A percentile compares a stretch with the other conserved stretches of the same genome.
These are phyloP conservation scores for Nomia melanderi DNA, from an alignment of 1,140 invertebrate species.

Conservation along the genomic window DNA sequence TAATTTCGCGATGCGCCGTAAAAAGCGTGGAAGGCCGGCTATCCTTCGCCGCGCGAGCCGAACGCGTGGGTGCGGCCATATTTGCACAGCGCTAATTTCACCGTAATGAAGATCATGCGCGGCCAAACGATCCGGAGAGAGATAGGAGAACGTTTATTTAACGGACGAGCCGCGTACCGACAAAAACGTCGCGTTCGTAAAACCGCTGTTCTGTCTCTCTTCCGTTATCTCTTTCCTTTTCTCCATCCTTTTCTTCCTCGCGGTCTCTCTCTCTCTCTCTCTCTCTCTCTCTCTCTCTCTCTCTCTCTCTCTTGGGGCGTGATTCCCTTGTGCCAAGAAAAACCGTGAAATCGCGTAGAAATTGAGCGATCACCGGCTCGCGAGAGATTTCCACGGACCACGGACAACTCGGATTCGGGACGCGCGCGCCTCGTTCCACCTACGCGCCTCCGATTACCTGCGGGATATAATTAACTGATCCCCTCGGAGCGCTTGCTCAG, in stretches of 20 bases:
- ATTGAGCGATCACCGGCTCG: conserved; percentile 17
- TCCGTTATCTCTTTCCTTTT: no score
- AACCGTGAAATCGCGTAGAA: conserved; percentile 43
- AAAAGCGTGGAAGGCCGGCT: conserved; percentile 24
- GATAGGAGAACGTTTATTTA: conserved; percentile 35
- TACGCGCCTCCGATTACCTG: neutral
- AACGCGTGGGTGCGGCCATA: conserved; percentile 47
- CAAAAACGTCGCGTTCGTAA: neutral
- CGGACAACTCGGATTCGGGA: neutral
- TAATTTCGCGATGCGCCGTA: conserved; percentile 41
- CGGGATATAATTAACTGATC: neutral
- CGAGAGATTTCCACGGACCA: conserved; percentile 13
- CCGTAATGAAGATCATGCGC: conserved; percentile 60
- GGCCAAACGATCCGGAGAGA: conserved; percentile 42
- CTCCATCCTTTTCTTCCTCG: no score
- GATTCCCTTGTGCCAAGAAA: conserved; percentile 46
- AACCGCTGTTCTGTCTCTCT: no score
- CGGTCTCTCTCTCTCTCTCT: no score
- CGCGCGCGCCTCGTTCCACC: neutral
- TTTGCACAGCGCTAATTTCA: conserved; percentile 59
- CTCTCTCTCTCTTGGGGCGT: conserved; percentile 20
- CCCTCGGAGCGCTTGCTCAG: no score
- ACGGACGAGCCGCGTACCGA: neutral
- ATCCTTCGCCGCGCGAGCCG: conserved; percentile 37
- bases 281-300: no score